phyloP scores from a whole-genome alignment of 30 jellyfish, hydroid and myxozoan species.

The Aurelia aurita complex sp. Pacific region DNA sequence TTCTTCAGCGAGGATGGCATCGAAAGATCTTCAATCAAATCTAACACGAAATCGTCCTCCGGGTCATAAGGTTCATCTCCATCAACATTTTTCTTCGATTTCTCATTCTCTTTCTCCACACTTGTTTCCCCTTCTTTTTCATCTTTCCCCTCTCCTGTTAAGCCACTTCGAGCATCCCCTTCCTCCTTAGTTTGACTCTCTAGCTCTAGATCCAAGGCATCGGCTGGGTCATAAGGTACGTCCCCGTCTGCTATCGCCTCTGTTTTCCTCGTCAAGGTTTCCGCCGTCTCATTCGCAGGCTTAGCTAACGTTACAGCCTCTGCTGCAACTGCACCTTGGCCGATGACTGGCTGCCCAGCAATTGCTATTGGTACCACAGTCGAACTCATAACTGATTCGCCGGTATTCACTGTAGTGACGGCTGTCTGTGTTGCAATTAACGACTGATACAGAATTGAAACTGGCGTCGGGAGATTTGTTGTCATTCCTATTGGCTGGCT shows the following conservation, averaged over 20 bases:
- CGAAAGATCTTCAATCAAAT: slow-evolving; percentile 87
- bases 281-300: neutral
- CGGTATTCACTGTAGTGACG: neutral
- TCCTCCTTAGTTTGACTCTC: slow-evolving; percentile 1
- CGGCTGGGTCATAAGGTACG: slow-evolving; percentile 58
- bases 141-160: too few species aligned
- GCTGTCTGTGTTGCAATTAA: neutral
- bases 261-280: neutral
- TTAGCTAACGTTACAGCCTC: neutral
- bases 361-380: neutral
- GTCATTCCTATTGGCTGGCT: neutral
- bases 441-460: neutral
- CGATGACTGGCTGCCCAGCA: neutral
- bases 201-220: slow-evolving; percentile 36
- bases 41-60: slow-evolving; percentile 90
- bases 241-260: slow-evolving; percentile 16
- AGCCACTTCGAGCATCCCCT: neutral
- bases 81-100: slow-evolving; percentile 9
- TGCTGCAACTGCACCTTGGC: neutral
- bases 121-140: slow-evolving; percentile 1
- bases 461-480: neutral
- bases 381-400: neutral
- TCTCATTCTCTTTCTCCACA: neutral
- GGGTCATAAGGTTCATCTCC: slow-evolving; percentile 88
- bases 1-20: slow-evolving; percentile 63